Evolutionary conservation across 2,888 invertebrate genomes (phyloP), one percentile per base, ranked within the genome.

Genomic region (Dicycla oo): DNA sequence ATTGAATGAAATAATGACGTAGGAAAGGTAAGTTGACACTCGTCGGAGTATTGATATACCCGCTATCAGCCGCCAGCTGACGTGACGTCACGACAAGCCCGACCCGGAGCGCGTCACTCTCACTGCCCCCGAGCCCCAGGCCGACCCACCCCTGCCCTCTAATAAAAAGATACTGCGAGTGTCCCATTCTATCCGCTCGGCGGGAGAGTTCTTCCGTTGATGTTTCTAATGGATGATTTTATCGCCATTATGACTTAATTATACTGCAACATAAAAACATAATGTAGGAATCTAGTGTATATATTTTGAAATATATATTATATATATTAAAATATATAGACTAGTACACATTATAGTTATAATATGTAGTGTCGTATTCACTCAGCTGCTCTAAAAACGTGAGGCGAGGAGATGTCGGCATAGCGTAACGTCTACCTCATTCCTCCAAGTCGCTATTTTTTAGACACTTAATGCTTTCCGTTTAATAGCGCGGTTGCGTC

Each of bases 401-500:
- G 23, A 70, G 30, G 30, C 26, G 18, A 58, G 43, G 13, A 58
- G 30, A 18, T 53, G 0, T 57, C 49, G 18, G n/a, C 43, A 78
- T 67, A 49, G 56, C 53, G 58, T 71, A 49, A 60, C 53, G 58
- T 71, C 51, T 66, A 49, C 60, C 38, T 56, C 78, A 80, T 86
- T 88, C 87, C 86, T 88, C 88, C 87, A 89, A 89, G 83, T 82
- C 81, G 79, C 87, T 88, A 84, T 85, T 88, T 91, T 89, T 75
- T 62, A 69, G 72, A 58, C 81, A 57, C 61, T 74, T 87, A 90
- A 86, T 85, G 88, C 85, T 89, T 89, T 90, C 88, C 86, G 88
- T 85, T 87, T 86, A 86, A 90, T 90, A 90, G 88, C 89, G 87
- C 83, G 87, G 89, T 94, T 92, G 94, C 95, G 95, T 95, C 95